Base-by-base conservation (phyloP, 2,797 vertebrate species). In the Anguilla megastoma region DNA sequence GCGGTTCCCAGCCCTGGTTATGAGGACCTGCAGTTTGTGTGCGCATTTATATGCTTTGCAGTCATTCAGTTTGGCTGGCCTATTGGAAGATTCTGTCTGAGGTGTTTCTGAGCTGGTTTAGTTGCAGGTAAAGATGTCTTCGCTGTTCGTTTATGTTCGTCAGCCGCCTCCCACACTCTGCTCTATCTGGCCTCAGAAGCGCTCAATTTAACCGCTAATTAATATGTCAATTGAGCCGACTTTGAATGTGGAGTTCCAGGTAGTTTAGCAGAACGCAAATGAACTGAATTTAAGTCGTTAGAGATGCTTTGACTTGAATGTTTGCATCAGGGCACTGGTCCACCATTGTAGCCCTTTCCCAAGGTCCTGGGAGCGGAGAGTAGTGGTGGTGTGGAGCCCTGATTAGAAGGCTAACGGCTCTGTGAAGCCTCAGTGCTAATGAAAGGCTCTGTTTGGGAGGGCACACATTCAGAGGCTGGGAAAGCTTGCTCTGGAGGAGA, bases 381-480 rank as follows among this genome's bases (percentile, higher is more conserved):
- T 74, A 10, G 24, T 74, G 8, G 8, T 1, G 27, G 69, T 30
- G 69, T 33, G 6, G 30, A 79, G 41, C 30, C 74, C 16, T 12
- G 16, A 41, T 14, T 5, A 33, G 30, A 18, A 21, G 9, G 36
- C 14, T 79, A 45, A 18, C 16, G 16, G 74, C 74, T 45, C 36
- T 10, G 66, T 33, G 10, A 79, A 21, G 21, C 30, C 36, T 36
- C n/a, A 63, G 6, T 3, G 21, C 2, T 36, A 41, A 79, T 41
- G 16, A 41, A 16, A 41, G 30, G 16, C 9, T 74, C 33, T 1
- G 7, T 50, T n/a, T 24, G 21, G 6, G 0, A 50, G 41, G 79
- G 36, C 7, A 2, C 0, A 4, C 36, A n/a, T 41, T 30, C 5
- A 8, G 89, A 2, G n/a, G 84, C 87, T 88, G 88, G 88, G 30